A percentile compares a stretch with the other conserved stretches of the same genome.
These are phyloP conservation scores for Periophthalmus modestus DNA, from an alignment of 2,113 vertebrate genomes.

Conservation along the genomic window DNA sequence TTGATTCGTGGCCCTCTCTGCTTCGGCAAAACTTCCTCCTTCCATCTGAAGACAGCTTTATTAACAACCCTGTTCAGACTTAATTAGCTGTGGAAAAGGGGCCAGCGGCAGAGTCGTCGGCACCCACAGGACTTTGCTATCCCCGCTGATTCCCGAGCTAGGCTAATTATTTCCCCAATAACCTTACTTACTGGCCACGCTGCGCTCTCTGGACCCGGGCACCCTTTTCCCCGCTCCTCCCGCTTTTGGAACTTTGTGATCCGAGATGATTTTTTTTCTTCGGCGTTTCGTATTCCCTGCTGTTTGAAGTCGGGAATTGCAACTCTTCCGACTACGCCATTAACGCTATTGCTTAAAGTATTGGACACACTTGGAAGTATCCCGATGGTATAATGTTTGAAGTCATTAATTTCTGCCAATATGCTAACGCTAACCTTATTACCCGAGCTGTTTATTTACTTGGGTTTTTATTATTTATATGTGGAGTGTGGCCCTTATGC, in stretches of 20 bases:
- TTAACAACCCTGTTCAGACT: constrained; percentile 74
- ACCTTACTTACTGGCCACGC: constrained; percentile 76
- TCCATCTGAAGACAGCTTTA: constrained; percentile 62
- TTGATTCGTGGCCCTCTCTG: background rate
- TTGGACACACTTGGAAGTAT: constrained; percentile 80
- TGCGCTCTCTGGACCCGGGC: constrained; percentile 69
- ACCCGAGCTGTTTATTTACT: constrained; percentile 74
- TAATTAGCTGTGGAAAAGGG: constrained; percentile 78
- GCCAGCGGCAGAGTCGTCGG: constrained; percentile 68
- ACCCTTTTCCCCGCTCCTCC: constrained; percentile 28
- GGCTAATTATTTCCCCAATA: constrained; percentile 79
- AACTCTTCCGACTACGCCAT: constrained; percentile 81
- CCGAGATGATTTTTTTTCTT: constrained; percentile 68
- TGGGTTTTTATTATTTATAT: constrained; percentile 58
- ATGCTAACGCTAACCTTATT: constrained; percentile 77
- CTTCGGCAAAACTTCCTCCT: background rate
- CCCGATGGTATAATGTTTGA: constrained; percentile 75
- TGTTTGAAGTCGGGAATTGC: constrained; percentile 82
- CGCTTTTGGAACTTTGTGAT: constrained; percentile 66
- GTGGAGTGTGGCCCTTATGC: constrained; percentile 75
- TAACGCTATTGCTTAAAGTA: constrained; percentile 82
- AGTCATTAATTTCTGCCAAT: constrained; percentile 79
- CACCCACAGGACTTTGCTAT: constrained; percentile 73
- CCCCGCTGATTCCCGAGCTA: constrained; percentile 72
- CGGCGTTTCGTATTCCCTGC: constrained; percentile 39